These are phyloP conservation scores for Alouatta palliata DNA, from an alignment of 2,113 vertebrate species.

Conservation along the genomic window DNA sequence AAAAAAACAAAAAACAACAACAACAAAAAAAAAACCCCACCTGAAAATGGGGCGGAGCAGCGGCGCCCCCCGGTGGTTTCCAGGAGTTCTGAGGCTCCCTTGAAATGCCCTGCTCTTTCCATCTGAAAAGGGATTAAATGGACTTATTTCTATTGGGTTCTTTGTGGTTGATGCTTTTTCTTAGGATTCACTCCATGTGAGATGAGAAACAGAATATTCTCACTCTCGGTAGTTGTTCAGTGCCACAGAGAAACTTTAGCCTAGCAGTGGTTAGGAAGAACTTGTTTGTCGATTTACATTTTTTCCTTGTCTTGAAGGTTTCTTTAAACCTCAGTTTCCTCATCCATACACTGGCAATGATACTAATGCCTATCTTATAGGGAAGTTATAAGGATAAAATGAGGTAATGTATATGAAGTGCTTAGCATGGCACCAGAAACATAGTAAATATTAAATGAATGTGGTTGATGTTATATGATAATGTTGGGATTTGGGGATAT, in stretches of 20 bases:
- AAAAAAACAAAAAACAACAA: too few relatives aligned
- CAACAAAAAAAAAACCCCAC: too few relatives aligned
- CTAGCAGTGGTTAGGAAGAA: neutral
- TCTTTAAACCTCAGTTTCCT: neutral
- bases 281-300: neutral
- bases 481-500: neutral
- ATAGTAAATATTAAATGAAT: neutral
- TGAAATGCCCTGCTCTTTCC: too few relatives aligned
- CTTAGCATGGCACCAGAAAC: neutral
- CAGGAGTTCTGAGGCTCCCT: neutral
- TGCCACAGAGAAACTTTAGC: neutral
- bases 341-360: neutral
- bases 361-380: neutral
- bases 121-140: fast-evolving
- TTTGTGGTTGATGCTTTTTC: neutral
- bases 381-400: neutral
- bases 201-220: neutral
- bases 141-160: neutral
- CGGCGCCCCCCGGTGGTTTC: neutral
- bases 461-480: neutral
- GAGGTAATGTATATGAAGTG: neutral
- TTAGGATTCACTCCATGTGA: neutral
- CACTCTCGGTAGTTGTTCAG: neutral
- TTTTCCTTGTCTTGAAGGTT: neutral
- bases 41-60: neutral